Base-by-base conservation (phyloP, 2,113 vertebrate genomes). In the Argyrosomus japonicus region DNA sequence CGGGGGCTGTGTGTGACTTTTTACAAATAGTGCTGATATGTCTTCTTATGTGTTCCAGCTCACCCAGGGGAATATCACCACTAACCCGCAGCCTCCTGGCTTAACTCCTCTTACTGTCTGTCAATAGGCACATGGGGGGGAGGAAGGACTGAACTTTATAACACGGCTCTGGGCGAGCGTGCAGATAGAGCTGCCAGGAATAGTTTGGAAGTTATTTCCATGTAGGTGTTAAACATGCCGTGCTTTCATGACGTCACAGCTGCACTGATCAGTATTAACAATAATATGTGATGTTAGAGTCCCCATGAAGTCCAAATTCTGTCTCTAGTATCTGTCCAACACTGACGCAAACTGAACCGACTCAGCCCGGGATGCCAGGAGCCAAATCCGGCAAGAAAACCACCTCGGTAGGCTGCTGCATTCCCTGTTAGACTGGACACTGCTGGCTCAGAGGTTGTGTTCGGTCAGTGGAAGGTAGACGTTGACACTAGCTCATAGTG, bases 11-110 rank as follows among this genome's bases (percentile, higher is more conserved):
- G 84, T 93, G 90, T 88, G 91, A 87, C 88, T 88, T 92, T 91
- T 93, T 86, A 89, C 94, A 95, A 91, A 96, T 95, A 91, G 19
- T 93, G 95, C 94, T 96, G 95, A 96, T 80, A 78, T 81, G 78
- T 84, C 73, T 77, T 64, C 68, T 79, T 71, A 47, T 10, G 81
- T 72, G 81, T 61, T 79, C 70, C 83, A 54, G 83, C 78, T 68
- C 73, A 36, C 86, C 19, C 80, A 1, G 63, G 87, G 87, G 89
- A 74, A 69, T 29, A 67, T 73, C 56, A 14, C 21, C 36, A 2
- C 61, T 25, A 57, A 67, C 80, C 77, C 32, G 13, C 76, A 45
- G 76, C 79, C 84, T 83, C 73, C 69, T 23, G 68, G 74, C 74
- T 89, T 90, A 83, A 83, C 77, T 81, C 68, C 32, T 72, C 86